Evolutionary conservation across 64 coral and sea anemone genomes (phyloP), one percentile per base, ranked within the genome.

Genomic region (Catalaphyllia jardinei): DNA sequence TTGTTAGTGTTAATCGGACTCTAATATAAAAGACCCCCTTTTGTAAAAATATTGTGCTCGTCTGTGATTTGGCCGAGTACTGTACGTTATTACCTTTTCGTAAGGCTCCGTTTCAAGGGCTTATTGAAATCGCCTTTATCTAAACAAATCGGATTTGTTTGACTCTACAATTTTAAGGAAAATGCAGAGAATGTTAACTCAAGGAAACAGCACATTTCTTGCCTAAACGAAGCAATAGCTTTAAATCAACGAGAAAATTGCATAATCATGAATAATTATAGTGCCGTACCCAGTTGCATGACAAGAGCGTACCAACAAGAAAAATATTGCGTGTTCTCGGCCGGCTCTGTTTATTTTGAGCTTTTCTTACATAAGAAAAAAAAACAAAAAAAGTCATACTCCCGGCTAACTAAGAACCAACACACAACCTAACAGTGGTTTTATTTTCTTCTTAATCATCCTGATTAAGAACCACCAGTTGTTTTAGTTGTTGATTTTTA

Each of bases 201-300:
- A 9, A 46, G 2, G 64, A 25, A 10, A 20, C 17, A 69, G 71
- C 69, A 67, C 8, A 25, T n/a, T 67, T 20, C 24, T 67, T 67
- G 18, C 74, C 10, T 3, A 18, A 22, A 9, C 33, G 6, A 13
- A 39, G 31, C 18, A 51, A 39, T 39, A 35, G n/a, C n/a, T n/a
- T n/a, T n/a, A 67, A 55, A 31, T 60, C 13, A 30, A 33, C 74
- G 33, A 76, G 20, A 49, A 52, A 84, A 84, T 62, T 67, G 81
- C 62, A 84, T 84, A 69, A 35, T 38, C 69, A 39, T 85, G 63
- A 50, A 71, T 85, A 85, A 85, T 85, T 85, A 85, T 8, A 15
- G 38, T 13, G 31, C 55, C 79, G 29, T 15, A 63, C 22, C 55
- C 63, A 22, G 42, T n/a, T n/a, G n/a, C n/a, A n/a, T n/a, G n/a